A percentile compares a stretch with the other conserved stretches of the same genome.
phyloP scores from a whole-genome alignment of 2,797 vertebrate genomes.

The Hyperoplus lanceolatus region DNA sequence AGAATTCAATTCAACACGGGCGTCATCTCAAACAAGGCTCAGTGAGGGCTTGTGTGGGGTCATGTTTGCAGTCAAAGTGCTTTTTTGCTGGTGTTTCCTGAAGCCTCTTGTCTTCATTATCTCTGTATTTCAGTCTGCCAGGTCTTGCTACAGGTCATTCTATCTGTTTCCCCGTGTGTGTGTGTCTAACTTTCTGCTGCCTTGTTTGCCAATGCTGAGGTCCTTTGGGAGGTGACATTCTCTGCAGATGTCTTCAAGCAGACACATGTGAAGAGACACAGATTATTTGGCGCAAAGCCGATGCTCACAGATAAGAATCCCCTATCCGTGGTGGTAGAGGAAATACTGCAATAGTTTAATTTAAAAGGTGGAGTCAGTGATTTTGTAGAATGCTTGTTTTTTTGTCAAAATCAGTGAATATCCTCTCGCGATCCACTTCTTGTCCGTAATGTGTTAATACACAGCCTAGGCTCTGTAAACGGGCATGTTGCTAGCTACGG shows the following conservation, averaged over 20 bases:
- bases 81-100: conserved; percentile 4
- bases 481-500: no score
- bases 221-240: conserved; percentile 50
- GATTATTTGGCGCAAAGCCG: conserved; percentile 8
- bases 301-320: conserved; percentile 52
- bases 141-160: neutral
- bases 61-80: neutral
- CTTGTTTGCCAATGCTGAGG: neutral
- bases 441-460: no score
- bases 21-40: conserved; percentile 8
- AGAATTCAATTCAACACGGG: neutral
- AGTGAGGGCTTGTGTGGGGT: conserved; percentile 19
- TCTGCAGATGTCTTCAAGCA: conserved; percentile 48
- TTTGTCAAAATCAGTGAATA: no score
- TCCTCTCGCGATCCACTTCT: no score
- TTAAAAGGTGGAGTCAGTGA: neutral
- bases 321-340: conserved; percentile 24
- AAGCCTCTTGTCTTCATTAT: conserved; percentile 6
- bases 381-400: neutral
- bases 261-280: conserved; percentile 25
- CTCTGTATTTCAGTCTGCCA: conserved; percentile 6
- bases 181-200: conserved; percentile 1
- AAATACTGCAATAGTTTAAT: conserved; percentile 25
- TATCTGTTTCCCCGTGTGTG: conserved; percentile 15
- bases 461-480: no score